A percentile compares a stretch with the other conserved stretches of the same genome.
Evolutionary conservation across 92 coral and sea anemone species (phyloP).

Genomic region (Heliopora coerulea): DNA sequence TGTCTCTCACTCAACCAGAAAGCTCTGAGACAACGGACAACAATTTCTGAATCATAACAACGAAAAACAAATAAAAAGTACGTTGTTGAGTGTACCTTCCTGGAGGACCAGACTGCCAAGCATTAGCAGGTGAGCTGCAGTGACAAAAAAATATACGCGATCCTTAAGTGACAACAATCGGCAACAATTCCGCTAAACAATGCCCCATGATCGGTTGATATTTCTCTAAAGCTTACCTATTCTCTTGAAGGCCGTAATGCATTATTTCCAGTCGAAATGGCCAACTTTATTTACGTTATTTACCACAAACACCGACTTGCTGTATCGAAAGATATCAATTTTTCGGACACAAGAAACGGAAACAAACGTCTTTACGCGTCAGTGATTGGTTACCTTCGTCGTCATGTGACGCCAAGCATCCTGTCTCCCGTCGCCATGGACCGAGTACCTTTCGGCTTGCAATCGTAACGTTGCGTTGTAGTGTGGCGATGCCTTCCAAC

Average conservation of each 20-base stretch:
- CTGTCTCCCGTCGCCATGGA: neutral
- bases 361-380: slow-evolving; percentile 27
- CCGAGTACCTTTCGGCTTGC: neutral
- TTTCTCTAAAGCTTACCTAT: slow-evolving; percentile 19
- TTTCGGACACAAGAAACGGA: slow-evolving; percentile 27
- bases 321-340: slow-evolving; percentile 7
- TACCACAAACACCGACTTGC: slow-evolving; percentile 29
- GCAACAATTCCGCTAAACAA: neutral
- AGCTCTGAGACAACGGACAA: no score
- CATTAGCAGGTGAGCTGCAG: slow-evolving; percentile 50
- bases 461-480: no score
- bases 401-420: slow-evolving; percentile 29
- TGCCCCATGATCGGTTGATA: neutral
- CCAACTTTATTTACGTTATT: neutral
- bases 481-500: slow-evolving; percentile 23
- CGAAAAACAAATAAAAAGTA: slow-evolving; percentile 25
- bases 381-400: slow-evolving; percentile 22
- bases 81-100: slow-evolving; percentile 61
- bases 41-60: slow-evolving; percentile 19
- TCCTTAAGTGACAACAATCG: neutral
- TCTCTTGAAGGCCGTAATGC: slow-evolving; percentile 5
- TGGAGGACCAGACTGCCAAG: slow-evolving; percentile 85
- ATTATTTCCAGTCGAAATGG: slow-evolving; percentile 10
- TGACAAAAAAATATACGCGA: slow-evolving; percentile 21
- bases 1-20: no score